These are phyloP conservation scores for Choristoneura rosaceana DNA, from an alignment of 2,888 invertebrate species.

Conservation along the genomic window DNA sequence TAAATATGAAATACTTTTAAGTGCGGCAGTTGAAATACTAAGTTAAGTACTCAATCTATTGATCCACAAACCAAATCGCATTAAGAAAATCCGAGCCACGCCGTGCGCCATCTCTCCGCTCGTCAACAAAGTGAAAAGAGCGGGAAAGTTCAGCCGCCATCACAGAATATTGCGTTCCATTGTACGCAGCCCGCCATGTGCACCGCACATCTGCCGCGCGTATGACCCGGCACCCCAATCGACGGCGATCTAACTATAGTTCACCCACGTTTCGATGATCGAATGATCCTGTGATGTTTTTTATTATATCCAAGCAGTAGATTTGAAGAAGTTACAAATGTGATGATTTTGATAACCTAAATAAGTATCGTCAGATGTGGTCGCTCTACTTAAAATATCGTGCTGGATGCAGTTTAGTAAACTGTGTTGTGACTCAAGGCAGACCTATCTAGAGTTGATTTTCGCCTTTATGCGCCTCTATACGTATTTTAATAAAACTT, in stretches of 20 bases:
- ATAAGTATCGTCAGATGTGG: background rate
- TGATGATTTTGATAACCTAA: background rate
- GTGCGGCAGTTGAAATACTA: background rate
- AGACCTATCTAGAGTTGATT: too few relatives aligned
- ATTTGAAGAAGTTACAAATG: background rate
- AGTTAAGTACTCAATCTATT: background rate
- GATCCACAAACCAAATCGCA: background rate
- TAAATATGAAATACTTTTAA: too few relatives aligned
- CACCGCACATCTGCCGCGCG: slow-evolving; percentile 72
- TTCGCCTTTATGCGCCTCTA: too few relatives aligned
- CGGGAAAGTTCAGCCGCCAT: slow-evolving; percentile 79
- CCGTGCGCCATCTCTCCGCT: slow-evolving; percentile 20
- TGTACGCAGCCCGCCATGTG: slow-evolving; percentile 75
- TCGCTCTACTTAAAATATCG: too few relatives aligned
- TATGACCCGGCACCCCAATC: slow-evolving; percentile 60
- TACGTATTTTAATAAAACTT: background rate
- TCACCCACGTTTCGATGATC: slow-evolving; percentile 17
- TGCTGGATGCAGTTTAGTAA: too few relatives aligned
- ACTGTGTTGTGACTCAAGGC: too few relatives aligned
- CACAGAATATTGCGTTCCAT: slow-evolving; percentile 73
- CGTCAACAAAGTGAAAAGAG: slow-evolving; percentile 60
- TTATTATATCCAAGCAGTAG: background rate
- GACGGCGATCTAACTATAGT: slow-evolving; percentile 48
- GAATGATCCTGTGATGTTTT: slow-evolving; percentile 1
- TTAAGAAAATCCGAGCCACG: slow-evolving; percentile 23